Base-by-base conservation (phyloP, 2,888 invertebrate species). In the Melanchra persicariae region DNA sequence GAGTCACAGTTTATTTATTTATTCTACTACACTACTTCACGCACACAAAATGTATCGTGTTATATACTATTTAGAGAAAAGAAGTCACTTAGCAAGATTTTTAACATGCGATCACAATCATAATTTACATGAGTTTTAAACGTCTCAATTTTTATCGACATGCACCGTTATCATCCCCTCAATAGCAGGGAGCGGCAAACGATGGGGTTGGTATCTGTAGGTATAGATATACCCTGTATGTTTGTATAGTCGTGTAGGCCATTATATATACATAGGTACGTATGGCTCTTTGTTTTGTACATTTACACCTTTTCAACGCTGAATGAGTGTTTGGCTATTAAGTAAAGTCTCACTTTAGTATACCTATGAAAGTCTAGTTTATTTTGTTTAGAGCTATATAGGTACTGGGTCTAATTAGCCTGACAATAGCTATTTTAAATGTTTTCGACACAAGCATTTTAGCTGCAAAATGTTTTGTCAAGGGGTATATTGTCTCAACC, bases 171-270 rank as follows among this genome's bases (percentile, higher is more conserved):
- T 5, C 22, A 34, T 51, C 79, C 54, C 78, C 22, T 26, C 74
- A 55, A 75, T 84, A 83, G 62, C 45, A 55, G 85, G 84, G 83
- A 0, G 83, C 83, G 82, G 70, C 82, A 70, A 81, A 74, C 76
- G 82, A 81, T 62, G 65, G 72, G 67, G 82, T 67, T 71, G 47
- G 26, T 73, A 84, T 81, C 70, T 40, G 15, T 34, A 17, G 17
- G 9, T 64, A 59, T 83, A 77, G n/a, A 9, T 77, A 68, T 70
- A 58, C 1, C 0, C 17, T 12, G 10, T 70, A 67, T 82, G 63
- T 76, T 74, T 80, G 67, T 51, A 30, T 51, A 55, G 59, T 30
- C 40, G 57, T 59, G 54, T 74, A 43, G 8, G 40, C 40, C 12
- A 60, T 52, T 60, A 43, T 47, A 34, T 54, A 52, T 58, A 62